Evolutionary conservation across 2,797 vertebrate genomes (phyloP).

Genomic region (Enteromius trimaculatus): DNA sequence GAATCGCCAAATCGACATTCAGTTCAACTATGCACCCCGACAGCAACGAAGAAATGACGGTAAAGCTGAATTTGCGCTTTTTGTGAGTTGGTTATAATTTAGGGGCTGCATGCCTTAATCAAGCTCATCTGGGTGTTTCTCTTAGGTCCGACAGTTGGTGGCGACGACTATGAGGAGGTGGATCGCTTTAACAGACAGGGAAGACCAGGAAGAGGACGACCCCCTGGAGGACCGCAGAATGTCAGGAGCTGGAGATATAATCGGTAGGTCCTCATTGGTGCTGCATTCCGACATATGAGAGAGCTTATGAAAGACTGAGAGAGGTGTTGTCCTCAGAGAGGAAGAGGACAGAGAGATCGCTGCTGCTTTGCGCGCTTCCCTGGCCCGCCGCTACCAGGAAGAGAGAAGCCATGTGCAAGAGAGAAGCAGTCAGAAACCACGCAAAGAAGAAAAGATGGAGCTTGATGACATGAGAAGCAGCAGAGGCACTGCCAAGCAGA

Average conservation of each 20-base stretch:
- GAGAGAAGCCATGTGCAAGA: slow-evolving; percentile 81
- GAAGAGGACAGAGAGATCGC: slow-evolving; percentile 92
- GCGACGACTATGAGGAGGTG: slow-evolving; percentile 91
- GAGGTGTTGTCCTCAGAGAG: slow-evolving; percentile 77
- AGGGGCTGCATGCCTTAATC: background rate
- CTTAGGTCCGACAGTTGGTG: slow-evolving; percentile 75
- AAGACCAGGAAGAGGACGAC: slow-evolving; percentile 75
- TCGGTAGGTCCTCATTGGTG: slow-evolving; percentile 76
- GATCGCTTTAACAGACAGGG: slow-evolving; percentile 84
- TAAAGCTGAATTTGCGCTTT: slow-evolving; percentile 60
- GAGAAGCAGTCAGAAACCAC: slow-evolving; percentile 75
- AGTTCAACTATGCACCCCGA: slow-evolving; percentile 87
- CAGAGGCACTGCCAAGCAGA: slow-evolving; percentile 68
- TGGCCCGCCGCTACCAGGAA: slow-evolving; percentile 82
- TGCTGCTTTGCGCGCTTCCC: slow-evolving; percentile 87
- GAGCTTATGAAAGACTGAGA: background rate
- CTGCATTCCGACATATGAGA: background rate
- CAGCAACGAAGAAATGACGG: slow-evolving; percentile 88
- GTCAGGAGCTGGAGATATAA: slow-evolving; percentile 94
- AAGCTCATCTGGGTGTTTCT: slow-evolving; percentile 4
- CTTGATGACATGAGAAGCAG: slow-evolving; percentile 71
- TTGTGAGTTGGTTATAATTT: background rate
- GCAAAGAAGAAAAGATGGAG: slow-evolving; percentile 83
- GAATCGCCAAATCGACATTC: slow-evolving; percentile 96
- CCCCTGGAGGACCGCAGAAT: slow-evolving; percentile 85